Percentiles rank a stretch among this genome's conserved stretches.
Evolutionary conservation across 2,113 vertebrate species (phyloP).

Genomic region (Vimba vimba): DNA sequence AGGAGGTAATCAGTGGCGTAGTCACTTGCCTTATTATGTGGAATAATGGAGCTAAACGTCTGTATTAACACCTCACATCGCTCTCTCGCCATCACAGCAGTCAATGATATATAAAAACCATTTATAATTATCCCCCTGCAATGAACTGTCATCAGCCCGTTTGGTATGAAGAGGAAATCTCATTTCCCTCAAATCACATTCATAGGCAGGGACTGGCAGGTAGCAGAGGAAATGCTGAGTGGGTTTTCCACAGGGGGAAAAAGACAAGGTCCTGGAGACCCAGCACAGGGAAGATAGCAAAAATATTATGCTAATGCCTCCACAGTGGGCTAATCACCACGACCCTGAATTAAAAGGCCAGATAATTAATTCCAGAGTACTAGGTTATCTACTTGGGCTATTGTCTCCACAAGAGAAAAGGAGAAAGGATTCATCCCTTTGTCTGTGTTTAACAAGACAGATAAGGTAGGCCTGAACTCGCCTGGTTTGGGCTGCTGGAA

Average conservation of each 20-base stretch:
- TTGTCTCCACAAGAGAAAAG: slow-evolving; percentile 75
- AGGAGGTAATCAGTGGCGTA: slow-evolving; percentile 69
- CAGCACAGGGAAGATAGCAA: slow-evolving; percentile 76
- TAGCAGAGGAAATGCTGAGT: slow-evolving; percentile 66
- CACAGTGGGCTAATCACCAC: slow-evolving; percentile 79
- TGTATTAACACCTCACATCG: slow-evolving; percentile 82
- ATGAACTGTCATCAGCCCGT: slow-evolving; percentile 79
- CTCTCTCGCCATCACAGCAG: slow-evolving; percentile 75
- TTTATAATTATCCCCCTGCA: slow-evolving; percentile 80
- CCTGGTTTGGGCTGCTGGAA: slow-evolving; percentile 52
- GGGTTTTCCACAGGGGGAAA: slow-evolving; percentile 53
- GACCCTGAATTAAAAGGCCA: slow-evolving; percentile 79
- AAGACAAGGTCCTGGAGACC: slow-evolving; percentile 73
- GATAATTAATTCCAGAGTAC: slow-evolving; percentile 83
- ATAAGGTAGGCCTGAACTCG: slow-evolving; percentile 63
- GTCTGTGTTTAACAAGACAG: slow-evolving; percentile 77
- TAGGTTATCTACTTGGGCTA: slow-evolving; percentile 76
- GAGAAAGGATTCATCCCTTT: slow-evolving; percentile 69
- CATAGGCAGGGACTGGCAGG: slow-evolving; percentile 83
- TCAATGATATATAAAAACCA: slow-evolving; percentile 77
- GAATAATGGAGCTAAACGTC: slow-evolving; percentile 81
- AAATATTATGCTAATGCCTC: slow-evolving; percentile 86
- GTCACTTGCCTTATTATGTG: slow-evolving; percentile 72
- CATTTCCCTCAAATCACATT: slow-evolving; percentile 85
- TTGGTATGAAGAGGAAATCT: slow-evolving; percentile 77